Evolutionary conservation across 2,888 invertebrate species (phyloP).

Genomic region (Nymphalis c-album): DNA sequence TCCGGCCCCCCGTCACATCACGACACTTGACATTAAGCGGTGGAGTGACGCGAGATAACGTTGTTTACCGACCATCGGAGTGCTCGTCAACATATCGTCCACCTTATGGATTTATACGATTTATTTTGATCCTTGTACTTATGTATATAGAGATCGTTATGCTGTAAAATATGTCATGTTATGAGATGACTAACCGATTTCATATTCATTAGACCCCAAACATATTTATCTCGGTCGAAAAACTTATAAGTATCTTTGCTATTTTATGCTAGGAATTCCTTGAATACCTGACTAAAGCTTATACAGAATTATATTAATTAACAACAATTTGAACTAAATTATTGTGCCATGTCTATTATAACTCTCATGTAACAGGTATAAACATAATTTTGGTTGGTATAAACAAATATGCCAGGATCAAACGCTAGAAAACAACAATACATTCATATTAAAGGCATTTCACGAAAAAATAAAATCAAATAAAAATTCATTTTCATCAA

Average conservation of each 20-base stretch:
- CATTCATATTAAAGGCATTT: too few species aligned
- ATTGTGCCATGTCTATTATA: too few species aligned
- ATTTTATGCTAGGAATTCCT: not conserved
- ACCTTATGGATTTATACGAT: slow-evolving; percentile 6
- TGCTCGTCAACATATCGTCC: slow-evolving; percentile 24
- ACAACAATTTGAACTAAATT: too few species aligned
- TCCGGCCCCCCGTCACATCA: slow-evolving; percentile 42
- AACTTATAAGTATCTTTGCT: slow-evolving; percentile 1
- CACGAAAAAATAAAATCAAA: too few species aligned
- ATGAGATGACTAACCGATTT: not conserved
- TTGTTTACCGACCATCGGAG: slow-evolving; percentile 48
- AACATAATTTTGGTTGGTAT: too few species aligned
- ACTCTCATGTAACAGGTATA: too few species aligned
- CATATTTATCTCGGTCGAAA: slow-evolving; percentile 17
- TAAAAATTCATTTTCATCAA: too few species aligned
- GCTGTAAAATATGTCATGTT: not conserved
- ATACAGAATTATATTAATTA: too few species aligned
- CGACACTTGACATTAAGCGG: slow-evolving; percentile 44
- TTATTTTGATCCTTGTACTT: slow-evolving; percentile 8
- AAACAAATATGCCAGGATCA: too few species aligned
- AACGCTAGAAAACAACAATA: too few species aligned
- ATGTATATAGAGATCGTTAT: slow-evolving; percentile 6
- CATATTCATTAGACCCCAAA: slow-evolving; percentile 16
- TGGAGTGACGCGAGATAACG: slow-evolving; percentile 47
- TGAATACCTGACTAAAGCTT: not conserved